Evolutionary conservation across 2,888 invertebrate genomes (phyloP), one percentile per base, ranked within the genome.

Genomic region (Acholoe squamosa): DNA sequence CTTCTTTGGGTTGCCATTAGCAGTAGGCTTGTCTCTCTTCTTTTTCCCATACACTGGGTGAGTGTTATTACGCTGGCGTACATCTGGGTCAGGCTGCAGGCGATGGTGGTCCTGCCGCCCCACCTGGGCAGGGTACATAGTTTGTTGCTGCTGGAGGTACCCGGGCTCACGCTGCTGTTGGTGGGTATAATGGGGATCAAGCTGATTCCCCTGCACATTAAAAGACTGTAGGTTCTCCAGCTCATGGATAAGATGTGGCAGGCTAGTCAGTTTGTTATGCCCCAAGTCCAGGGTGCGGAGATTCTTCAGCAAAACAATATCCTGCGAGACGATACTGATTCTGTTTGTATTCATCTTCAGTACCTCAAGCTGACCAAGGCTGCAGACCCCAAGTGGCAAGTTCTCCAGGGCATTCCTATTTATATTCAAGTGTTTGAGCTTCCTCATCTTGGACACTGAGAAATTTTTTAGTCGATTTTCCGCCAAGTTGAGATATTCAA

Each of bases 231-330:
- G 93, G 22, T 93, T 93, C 7, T 92, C 93, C 90, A 95, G 92
- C 71, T 95, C 93, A 77, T 94, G 93, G n/a, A 95, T 92, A 0
- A 93, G 93, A 12, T 94, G 93, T 0, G 95, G 95, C 54, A 95
- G 91, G 33, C 92, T 92, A 1, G 93, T 92, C 12, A 95, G 92
- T 28, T 92, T 91, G 91, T 95, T 95, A 90, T 95, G 92, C 0
- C 94, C 93, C 10, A 95, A 91, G 89, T 95, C 95, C 51, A 95
- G 92, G 0, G 93, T 93, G 22, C 93, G 92, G 12, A 95, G 93
- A 19, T 92, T 92, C 56, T 93, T 94, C 88, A 95, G 92, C 71
- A 93, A 91, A 0, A 92, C 93, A n/a, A 95, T 93, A 51, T 95
- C 95, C 84, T 94, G 93, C 0, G 95, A 93, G 0, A 95, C 91